Evolutionary conservation across 37 sponge, comb jelly and placozoan genomes (phyloP), one percentile per base, ranked within the genome.

Genomic region (Mnemiopsis leidyi): DNA sequence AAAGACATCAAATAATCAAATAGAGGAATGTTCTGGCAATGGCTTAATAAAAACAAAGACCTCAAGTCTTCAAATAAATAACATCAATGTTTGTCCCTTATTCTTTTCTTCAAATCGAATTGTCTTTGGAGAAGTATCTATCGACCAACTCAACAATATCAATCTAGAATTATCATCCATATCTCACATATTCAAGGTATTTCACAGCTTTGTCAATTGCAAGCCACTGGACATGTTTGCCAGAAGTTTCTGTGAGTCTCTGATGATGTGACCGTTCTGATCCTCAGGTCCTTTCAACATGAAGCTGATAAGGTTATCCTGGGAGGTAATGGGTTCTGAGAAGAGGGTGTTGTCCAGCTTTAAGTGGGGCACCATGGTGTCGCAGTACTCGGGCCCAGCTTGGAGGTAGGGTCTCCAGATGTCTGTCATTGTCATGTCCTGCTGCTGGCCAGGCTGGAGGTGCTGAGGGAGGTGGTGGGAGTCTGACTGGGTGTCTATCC

Each of bases 361-460:
- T 2, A 77, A 20, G 2, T 77, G 79, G 0, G 26, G 79, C 32
- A 77, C 16, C 79, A 77, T 77, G 79, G 33, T 26, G 3, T 77
- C 79, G 18, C 36, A 32, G 73, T 69, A 69, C n/a, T 25, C 73
- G 29, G 73, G 73, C 35, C 33, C 36, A 31, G 79, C 36, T 5
- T 77, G 79, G 18, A 77, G 79, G 79, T 77, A 77, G 1, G 79
- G 79, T 77, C 79, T 77, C 79, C 79, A 77, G 79, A 77, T 77
- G 79, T 77, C 79, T 20, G 79, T 36, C 32, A 32, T 32, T 2
- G 33, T 77, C 35, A 3, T 71, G 73, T 7, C 3, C 73, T 34
- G 79, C 61, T 77, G 79, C 7, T 77, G 20, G 32, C 35, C 24
- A 5, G 7, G 73, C 24, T 28, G 20, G 29, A 29, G 25, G 73